Base-by-base conservation (phyloP, 2,888 invertebrate genomes). In the Mesoligia furuncula region DNA sequence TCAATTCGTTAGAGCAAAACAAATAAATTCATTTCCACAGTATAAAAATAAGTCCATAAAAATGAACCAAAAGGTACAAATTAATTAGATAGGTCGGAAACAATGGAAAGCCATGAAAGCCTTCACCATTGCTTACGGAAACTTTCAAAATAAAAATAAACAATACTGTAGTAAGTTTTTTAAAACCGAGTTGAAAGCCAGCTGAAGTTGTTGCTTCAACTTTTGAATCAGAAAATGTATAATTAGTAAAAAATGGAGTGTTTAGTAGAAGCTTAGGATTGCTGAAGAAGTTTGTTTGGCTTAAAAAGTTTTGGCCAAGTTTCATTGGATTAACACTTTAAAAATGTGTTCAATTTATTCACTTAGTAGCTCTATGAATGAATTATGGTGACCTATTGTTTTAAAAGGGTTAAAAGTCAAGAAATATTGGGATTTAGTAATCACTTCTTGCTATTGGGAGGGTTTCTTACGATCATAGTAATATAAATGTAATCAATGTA, bases 181-280 rank as follows among this genome's bases (percentile, higher is more conserved):
- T 73, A 66, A 57, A 80, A 66, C 73, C n/a, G 31, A 74, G 73
- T 62, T 74, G 79, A 75, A 78, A 81, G 76, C 79, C 31, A 83
- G 36, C n/a, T 31, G 51, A 76, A 77, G 61, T 68, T 76, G 70
- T n/a, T 48, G 13, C 57, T 31, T 79, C 24, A 71, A 84, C 79
- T 88, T 87, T 85, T 78, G 68, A 75, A 74, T 59, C 59, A 68
- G 69, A 78, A 85, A 81, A 77, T 74, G 66, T 72, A 74, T 64
- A 82, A 82, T 81, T 42, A 77, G 79, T 45, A 57, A 51, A 85
- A 80, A 81, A 79, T 73, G 27, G 20, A 82, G 45, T 69, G 62
- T 81, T 84, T 75, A 77, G 74, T 73, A 67, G 11, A 36, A 76
- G 62, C 64, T 80, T 81, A 79, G 70, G 80, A 79, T 74, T 62